Percentiles rank a stretch among this genome's conserved stretches.
Conservation (phyloP, 1,140 invertebrate genomes). For the Chironomus tepperi region DNA sequence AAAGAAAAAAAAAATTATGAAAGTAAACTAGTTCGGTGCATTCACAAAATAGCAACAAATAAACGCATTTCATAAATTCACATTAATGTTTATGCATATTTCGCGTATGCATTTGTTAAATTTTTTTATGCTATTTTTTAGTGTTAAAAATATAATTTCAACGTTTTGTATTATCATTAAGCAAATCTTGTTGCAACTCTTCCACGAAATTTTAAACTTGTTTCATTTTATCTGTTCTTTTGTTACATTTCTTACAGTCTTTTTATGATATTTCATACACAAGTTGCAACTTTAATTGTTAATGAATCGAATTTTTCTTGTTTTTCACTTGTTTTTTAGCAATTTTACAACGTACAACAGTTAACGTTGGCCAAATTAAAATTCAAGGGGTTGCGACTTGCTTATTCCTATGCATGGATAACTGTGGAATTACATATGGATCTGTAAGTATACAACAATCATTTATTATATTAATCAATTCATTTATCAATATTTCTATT, state of each 20-base stretch:
- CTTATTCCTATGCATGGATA: conserved; percentile 76
- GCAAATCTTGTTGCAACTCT: conserved; percentile 6
- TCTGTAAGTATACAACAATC: conserved; percentile 57
- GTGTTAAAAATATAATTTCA: background rate
- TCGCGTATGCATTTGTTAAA: background rate
- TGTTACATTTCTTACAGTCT: background rate
- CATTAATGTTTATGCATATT: no score
- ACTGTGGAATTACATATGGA: conserved; percentile 70
- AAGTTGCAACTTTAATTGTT: conserved; percentile 13
- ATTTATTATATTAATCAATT: background rate
- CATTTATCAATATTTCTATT: no score
- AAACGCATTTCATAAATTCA: no score
- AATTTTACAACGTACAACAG: conserved; percentile 68
- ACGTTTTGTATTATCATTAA: background rate
- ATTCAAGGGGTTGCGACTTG: conserved; percentile 75
- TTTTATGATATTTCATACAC: background rate
- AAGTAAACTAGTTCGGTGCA: background rate
- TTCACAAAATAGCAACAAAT: no score
- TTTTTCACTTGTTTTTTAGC: conserved; percentile 52
- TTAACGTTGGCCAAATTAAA: conserved; percentile 66
- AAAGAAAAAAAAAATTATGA: background rate
- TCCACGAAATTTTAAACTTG: conserved; percentile 13
- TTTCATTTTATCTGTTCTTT: conserved; percentile 14
- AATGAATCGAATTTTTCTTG: conserved; percentile 22
- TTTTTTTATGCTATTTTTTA: background rate